These are phyloP conservation scores for Cantharis rufa DNA, from an alignment of 2,888 invertebrate genomes.

Conservation along the genomic window DNA sequence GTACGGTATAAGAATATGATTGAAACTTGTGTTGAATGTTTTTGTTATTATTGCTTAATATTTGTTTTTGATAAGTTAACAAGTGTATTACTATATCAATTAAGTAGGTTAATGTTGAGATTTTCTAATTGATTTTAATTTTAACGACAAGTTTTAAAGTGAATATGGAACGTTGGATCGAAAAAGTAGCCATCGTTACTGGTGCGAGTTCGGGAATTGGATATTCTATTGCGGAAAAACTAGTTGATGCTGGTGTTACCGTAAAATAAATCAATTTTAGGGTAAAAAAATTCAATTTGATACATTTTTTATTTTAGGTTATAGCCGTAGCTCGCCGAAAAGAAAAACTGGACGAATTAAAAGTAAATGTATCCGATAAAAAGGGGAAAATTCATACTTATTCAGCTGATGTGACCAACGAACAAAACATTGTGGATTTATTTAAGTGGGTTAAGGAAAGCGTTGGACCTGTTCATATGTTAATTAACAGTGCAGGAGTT, in stretches of 20 bases:
- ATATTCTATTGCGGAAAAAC: not conserved
- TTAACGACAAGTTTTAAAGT: not conserved
- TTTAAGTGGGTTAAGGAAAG: slow-evolving; percentile 4
- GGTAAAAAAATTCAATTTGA: not conserved
- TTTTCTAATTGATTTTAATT: not conserved
- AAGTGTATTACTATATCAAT: no score
- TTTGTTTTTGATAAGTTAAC: no score
- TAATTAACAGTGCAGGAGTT: slow-evolving; percentile 2
- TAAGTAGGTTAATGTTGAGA: no score
- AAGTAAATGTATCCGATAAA: not conserved
- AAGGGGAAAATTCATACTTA: slow-evolving; percentile 2
- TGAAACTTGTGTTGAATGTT: no score
- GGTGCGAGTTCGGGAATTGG: not conserved
- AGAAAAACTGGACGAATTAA: slow-evolving; percentile 7
- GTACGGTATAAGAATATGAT: no score
- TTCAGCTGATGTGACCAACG: slow-evolving; percentile 5
- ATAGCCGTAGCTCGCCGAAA: slow-evolving; percentile 3
- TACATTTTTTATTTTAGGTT: not conserved
- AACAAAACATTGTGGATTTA: slow-evolving; percentile 9
- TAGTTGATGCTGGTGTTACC: not conserved
- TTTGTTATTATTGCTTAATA: no score
- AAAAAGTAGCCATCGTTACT: not conserved
- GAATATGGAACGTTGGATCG: not conserved
- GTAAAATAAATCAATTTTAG: not conserved
- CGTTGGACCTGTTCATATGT: slow-evolving; percentile 3